Evolutionary conservation across 2,888 invertebrate genomes (phyloP), one percentile per base, ranked within the genome.

Genomic region (Oasisia sp.): DNA sequence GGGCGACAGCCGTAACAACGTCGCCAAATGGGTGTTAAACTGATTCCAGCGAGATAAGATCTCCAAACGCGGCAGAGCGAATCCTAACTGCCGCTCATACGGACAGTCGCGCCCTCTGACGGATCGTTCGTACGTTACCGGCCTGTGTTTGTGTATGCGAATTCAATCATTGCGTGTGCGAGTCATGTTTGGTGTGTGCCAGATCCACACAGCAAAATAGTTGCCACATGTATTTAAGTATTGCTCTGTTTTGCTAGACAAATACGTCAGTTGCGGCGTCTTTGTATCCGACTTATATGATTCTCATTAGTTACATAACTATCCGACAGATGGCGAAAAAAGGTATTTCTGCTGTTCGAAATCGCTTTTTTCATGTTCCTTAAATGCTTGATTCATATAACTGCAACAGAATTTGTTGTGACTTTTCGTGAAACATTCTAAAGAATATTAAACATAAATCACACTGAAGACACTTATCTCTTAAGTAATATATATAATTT

Each of bases 1-100:
- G 74, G 74, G 74, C 27, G 27, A n/a, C n/a, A 19, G 74, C 74
- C 74, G 74, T 74, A 74, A 74, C 74, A 74, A 27, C 74, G 27
- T 7, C 27, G 74, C 19, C 74, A 27, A 74, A 74, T 74, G 74
- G 74, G 19, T 27, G 74, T 74, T 74, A 74, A 74, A 74, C 74
- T 74, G 74, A 74, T 74, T 74, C 74, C 27, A 19, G 74, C 74
- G n/a, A 74, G 74, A 74, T 74, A 74, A 74, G 74, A 74, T 74
- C 74, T 74, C 74, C 14, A 27, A 14, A n/a, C 74, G 74, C 74
- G 74, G 27, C 74, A 27, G 74, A 74, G 74, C 74, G 74, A n/a
- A 74, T 19, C 74, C 74, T 27, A 74, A 74, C 74, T 19, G 3
- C 27, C n/a, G 27, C 7, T 19, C n/a, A 27, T 14, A n/a, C 74